phyloP scores from a whole-genome alignment of 1,140 invertebrate species.

The Heliconius nattereri region DNA sequence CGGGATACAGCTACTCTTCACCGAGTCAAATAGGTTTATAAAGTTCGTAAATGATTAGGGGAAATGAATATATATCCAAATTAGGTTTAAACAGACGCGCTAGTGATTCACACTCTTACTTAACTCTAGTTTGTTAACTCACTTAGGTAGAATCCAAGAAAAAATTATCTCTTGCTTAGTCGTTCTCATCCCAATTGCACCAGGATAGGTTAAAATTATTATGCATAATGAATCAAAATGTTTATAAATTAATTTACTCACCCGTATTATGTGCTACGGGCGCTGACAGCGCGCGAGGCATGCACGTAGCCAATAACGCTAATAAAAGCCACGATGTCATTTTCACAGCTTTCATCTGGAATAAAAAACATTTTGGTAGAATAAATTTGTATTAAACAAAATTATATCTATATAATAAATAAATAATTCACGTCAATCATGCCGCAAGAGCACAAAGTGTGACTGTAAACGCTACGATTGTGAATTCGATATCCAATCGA shows the following conservation, averaged over 20 bases:
- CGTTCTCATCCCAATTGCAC: neutral
- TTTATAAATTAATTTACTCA: conserved; percentile 23
- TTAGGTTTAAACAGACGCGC: no score
- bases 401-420: neutral
- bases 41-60: no score
- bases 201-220: neutral
- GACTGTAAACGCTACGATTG: no score
- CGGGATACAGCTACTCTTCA: no score
- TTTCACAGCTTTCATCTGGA: conserved; percentile 15
- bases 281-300: conserved; percentile 38
- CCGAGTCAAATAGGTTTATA: no score
- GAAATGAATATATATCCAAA: no score
- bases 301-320: conserved; percentile 33
- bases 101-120: no score
- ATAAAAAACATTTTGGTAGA: conserved; percentile 1
- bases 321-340: conserved; percentile 29
- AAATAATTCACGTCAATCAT: no score
- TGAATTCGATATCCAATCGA: no score
- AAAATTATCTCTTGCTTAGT: neutral
- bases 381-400: neutral
- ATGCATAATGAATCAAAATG: neutral
- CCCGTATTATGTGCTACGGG: conserved; percentile 49
- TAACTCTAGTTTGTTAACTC: no score
- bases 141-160: no score
- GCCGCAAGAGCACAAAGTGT: no score